These are phyloP conservation scores for Axea sp. DNA, from an alignment of 2,888 invertebrate species.

Conservation along the genomic window DNA sequence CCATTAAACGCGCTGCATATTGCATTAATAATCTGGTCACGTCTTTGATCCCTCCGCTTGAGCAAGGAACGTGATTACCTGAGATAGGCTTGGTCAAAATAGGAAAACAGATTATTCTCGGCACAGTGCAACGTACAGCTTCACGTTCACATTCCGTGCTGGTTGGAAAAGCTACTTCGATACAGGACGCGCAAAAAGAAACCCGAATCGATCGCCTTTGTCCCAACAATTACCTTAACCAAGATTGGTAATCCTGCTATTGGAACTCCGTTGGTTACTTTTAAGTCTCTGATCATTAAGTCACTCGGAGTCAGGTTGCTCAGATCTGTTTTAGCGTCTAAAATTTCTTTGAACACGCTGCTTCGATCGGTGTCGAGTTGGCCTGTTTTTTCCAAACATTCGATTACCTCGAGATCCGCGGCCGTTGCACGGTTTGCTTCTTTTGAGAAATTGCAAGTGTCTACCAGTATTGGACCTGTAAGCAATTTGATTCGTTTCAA, in stretches of 20 bases:
- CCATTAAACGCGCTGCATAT: conserved; percentile 42
- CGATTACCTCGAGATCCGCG: conserved; percentile 83
- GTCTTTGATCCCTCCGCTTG: conserved; percentile 57
- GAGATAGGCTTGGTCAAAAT: conserved; percentile 65
- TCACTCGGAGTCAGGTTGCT: conserved; percentile 83
- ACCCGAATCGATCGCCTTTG: no score
- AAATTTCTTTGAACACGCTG: conserved; percentile 80
- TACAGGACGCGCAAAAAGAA: no score
- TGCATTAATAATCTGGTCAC: conserved; percentile 60
- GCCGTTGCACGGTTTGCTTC: conserved; percentile 85
- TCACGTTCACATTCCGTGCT: conserved; percentile 45
- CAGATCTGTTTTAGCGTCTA: conserved; percentile 85
- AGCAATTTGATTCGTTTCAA: no score
- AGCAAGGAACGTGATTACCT: conserved; percentile 64
- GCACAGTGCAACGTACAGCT: conserved; percentile 33
- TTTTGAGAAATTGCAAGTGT: conserved; percentile 88
- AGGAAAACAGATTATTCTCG: conserved; percentile 63
- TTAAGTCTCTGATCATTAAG: conserved; percentile 88
- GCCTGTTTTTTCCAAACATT: conserved; percentile 82
- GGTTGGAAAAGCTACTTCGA: conserved; percentile 47
- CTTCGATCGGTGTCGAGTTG: conserved; percentile 73
- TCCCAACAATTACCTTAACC: conserved; percentile 80
- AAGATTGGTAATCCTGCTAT: conserved; percentile 84
- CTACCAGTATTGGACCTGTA: conserved; percentile 88
- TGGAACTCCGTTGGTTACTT: conserved; percentile 82